Conservation (phyloP, 2,888 invertebrate genomes). For the Cheilosia soror region DNA sequence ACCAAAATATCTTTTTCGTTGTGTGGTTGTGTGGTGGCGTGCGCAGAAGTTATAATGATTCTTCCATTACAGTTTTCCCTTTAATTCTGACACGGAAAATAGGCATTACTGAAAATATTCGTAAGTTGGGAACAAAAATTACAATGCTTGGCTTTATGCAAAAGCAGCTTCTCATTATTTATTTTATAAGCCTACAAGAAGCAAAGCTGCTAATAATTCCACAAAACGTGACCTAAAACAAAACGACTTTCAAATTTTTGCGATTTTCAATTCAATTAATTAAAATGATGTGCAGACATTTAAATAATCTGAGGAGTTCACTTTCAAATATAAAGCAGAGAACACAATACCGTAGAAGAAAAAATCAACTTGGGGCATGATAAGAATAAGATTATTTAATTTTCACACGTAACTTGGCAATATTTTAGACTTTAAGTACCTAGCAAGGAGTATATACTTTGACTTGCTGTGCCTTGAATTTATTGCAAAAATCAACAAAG, state of each 20-base stretch:
- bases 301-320: conserved; percentile 1
- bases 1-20: no score
- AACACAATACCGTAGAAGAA: background rate
- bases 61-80: no score
- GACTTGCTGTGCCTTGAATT: background rate
- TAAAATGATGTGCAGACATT: background rate
- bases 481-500: conserved; percentile 6
- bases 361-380: background rate
- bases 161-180: no score
- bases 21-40: no score
- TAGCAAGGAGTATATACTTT: background rate
- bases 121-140: background rate
- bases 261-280: background rate
- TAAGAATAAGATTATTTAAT: conserved; percentile 11
- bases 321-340: background rate
- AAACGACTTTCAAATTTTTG: background rate
- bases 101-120: background rate
- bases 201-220: background rate
- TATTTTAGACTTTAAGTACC: conserved; percentile 3
- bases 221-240: background rate
- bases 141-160: no score
- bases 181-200: background rate
- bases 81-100: no score
- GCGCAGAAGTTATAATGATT: no score
- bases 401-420: conserved; percentile 10